phyloP scores from a whole-genome alignment of 2,113 vertebrate species.

The Carlito syrichta region DNA sequence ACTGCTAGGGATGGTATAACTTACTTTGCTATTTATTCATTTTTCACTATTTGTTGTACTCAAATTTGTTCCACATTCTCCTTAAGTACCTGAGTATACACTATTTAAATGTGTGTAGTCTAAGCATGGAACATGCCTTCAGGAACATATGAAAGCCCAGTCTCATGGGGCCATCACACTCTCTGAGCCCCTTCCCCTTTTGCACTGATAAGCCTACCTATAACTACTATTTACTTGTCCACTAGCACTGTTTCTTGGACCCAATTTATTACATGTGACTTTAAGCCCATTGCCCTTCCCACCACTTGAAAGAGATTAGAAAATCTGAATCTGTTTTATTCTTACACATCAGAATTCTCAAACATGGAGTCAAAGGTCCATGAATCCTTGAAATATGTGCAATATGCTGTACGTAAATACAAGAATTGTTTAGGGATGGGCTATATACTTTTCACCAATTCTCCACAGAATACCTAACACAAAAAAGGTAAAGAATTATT shows the following conservation, averaged over 20 bases:
- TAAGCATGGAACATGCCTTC: not conserved
- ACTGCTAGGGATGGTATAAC: not conserved
- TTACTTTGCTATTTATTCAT: not conserved
- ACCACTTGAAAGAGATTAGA: not conserved
- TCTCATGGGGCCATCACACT: not conserved
- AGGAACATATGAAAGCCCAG: not conserved
- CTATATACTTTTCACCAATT: not conserved
- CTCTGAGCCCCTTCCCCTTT: not conserved
- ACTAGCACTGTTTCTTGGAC: not conserved
- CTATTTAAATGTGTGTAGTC: not conserved
- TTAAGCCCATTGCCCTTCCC: not conserved
- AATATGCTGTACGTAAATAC: not conserved
- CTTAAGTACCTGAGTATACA: not conserved
- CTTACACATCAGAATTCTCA: not conserved
- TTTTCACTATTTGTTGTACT: not conserved
- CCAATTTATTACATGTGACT: not conserved
- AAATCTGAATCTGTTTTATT: slow-evolving; percentile 16
- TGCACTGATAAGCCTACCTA: not conserved
- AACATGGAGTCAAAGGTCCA: not conserved
- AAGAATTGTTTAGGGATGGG: not conserved
- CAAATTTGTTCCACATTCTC: not conserved
- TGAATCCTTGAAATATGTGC: not conserved
- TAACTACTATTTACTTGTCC: not conserved
- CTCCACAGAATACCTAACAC: not conserved
- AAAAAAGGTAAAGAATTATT: not conserved